Base-by-base conservation (phyloP, 2,113 vertebrate genomes). In the Amphiprion percula region DNA sequence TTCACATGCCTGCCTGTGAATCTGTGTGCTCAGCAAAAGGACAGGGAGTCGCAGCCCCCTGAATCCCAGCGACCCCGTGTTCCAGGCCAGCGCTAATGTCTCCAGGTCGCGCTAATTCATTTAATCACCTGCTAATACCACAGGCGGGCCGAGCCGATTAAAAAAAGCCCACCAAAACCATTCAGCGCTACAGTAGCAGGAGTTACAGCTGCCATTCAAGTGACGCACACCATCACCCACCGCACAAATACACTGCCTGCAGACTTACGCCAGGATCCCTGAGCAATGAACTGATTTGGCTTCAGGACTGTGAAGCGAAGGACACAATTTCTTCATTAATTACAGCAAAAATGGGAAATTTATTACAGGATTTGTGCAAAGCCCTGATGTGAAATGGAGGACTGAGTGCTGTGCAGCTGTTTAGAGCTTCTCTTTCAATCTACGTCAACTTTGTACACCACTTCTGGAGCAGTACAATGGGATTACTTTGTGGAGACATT, bases 91-190 rank as follows among this genome's bases (percentile, higher is more conserved):
- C 28, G 55, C 78, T 79, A 39, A 67, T 69, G 84, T 86, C 83
- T 80, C 63, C 56, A 66, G 61, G 69, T 74, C 71, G 54, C 9
- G 14, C 78, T 88, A 87, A 90, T 83, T 90, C 72, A 79, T 82
- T 85, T 90, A 89, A 91, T 87, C 80, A 84, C 72, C 64, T 24
- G 50, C 71, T 79, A 86, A 90, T 80, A 82, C 80, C 65, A 69
- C 50, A 75, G 52, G 60, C 3, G 12, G 65, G 74, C 54, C 68
- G 74, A 84, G 88, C 87, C 80, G 79, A 86, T 86, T 85, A 76
- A 67, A 30, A 83, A 83, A 62, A 80, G 46, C 53, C 81, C 80
- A 79, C 24, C 23, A 2, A 69, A 66, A 79, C 60, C 60, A 64
- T 52, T 64, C 39, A 64, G 68, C 9, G 41, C 74, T 54, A 68